Base-by-base conservation (phyloP, 2,113 vertebrate species). In the Hassar affinis region DNA sequence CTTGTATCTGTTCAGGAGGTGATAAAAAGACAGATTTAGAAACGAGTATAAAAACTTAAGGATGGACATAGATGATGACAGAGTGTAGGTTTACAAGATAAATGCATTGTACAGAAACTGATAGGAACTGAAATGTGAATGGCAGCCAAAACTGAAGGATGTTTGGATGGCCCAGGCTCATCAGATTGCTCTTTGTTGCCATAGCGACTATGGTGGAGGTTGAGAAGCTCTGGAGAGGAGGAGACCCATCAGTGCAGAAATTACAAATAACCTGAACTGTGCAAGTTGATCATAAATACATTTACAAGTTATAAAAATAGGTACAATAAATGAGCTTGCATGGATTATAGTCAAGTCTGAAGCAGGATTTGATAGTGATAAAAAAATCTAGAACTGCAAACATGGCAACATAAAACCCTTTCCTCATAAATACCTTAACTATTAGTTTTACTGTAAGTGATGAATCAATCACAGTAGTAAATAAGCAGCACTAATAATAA, bases 111-210 rank as follows among this genome's bases (percentile, higher is more conserved):
- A 33, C 20, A 52, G 10, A 33, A 42, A 54, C 51, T 14, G 56
- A 49, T 35, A 27, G 80, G 62, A 85, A 77, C 61, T 42, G 68
- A 83, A 59, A 84, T 1, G 18, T 59, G 79, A 82, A 78, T 78
- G 78, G 33, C 25, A 59, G 72, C 61, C 71, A 61, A 84, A 71
- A 80, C 38, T 81, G 42, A 82, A 79, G 66, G 80, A 78, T 78
- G 71, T 62, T 71, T 38, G 0, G 12, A 61, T 10, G 54, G 54
- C 66, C 74, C 79, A 82, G 74, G 86, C 75, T 79, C 75, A 85
- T 87, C 84, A 71, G 72, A 83, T 80, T 52, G 27, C 78, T 71
- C 52, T 80, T 83, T 49, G 81, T 87, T 81, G 81, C 86, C 68
- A 87, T 85, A 66, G 64, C 25, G 49, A 85, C 69, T 33, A 76